These are phyloP conservation scores for Argopecten irradians DNA, from an alignment of 1,140 invertebrate genomes.

Conservation along the genomic window DNA sequence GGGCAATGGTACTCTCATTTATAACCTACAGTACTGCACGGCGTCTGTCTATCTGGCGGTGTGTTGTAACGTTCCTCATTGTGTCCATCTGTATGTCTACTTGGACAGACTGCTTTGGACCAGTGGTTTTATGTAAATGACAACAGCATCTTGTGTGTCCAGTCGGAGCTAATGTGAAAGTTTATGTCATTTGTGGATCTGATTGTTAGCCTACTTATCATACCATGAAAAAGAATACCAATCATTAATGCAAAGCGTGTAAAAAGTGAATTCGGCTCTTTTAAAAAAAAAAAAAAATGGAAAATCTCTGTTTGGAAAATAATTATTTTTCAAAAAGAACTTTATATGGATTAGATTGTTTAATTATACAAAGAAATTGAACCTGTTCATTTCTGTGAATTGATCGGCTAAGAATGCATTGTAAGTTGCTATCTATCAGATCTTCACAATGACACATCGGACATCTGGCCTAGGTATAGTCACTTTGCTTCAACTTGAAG, in stretches of 20 bases:
- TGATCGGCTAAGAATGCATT: too few species aligned
- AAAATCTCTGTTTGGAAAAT: background rate
- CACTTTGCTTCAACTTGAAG: too few species aligned
- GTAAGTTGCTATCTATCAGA: background rate
- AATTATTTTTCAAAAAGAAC: too few species aligned
- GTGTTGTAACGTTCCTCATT: background rate
- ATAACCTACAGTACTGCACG: background rate
- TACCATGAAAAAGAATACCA: too few species aligned
- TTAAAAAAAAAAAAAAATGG: background rate
- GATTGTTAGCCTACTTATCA: background rate
- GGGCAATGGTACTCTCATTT: constrained; percentile 9
- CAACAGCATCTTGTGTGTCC: background rate
- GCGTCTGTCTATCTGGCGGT: constrained; percentile 12
- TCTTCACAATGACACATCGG: background rate
- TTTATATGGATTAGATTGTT: too few species aligned
- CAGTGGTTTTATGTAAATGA: background rate
- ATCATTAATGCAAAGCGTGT: background rate
- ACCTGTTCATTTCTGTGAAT: too few species aligned
- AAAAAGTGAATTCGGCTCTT: background rate
- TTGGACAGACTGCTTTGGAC: constrained; percentile 7
- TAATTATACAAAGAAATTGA: too few species aligned
- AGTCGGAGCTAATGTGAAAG: background rate
- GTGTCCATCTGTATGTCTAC: background rate
- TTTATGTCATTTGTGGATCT: background rate
- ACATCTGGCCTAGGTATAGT: background rate